phyloP scores from a whole-genome alignment of 2,888 invertebrate genomes.

The Pelosia muscerda region DNA sequence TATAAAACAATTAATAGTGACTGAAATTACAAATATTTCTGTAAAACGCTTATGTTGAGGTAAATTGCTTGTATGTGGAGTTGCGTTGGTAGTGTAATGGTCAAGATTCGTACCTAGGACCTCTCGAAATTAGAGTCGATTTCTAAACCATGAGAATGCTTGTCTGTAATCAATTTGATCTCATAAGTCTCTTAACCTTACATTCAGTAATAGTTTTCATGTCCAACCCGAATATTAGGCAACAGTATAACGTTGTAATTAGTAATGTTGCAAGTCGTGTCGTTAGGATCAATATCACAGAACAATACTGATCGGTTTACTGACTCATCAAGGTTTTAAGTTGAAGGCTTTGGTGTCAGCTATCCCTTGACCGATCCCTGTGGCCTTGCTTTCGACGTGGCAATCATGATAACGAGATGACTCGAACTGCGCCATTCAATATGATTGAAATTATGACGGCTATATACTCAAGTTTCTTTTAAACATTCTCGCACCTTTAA shows the following conservation, averaged over 20 bases:
- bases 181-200: not conserved
- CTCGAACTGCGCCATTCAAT: slow-evolving; percentile 57
- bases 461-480: slow-evolving; percentile 38
- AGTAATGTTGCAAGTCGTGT: slow-evolving; percentile 70
- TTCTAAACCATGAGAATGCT: no score
- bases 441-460: slow-evolving; percentile 62
- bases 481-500: slow-evolving; percentile 16
- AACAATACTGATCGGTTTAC: slow-evolving; percentile 67
- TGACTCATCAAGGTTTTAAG: slow-evolving; percentile 77
- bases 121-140: no score
- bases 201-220: not conserved
- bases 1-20: no score
- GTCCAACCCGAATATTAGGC: slow-evolving; percentile 56
- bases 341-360: slow-evolving; percentile 68
- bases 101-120: no score
- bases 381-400: slow-evolving; percentile 80
- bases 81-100: no score
- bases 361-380: slow-evolving; percentile 82
- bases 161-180: not conserved
- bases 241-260: slow-evolving; percentile 72
- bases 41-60: no score
- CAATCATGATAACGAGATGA: slow-evolving; percentile 72
- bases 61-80: no score
- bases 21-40: no score
- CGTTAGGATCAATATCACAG: slow-evolving; percentile 74